Percentiles rank a stretch among this genome's conserved stretches.
phyloP scores from a whole-genome alignment of 2,888 invertebrate genomes.

The Rhimphoctona megacephalus region DNA sequence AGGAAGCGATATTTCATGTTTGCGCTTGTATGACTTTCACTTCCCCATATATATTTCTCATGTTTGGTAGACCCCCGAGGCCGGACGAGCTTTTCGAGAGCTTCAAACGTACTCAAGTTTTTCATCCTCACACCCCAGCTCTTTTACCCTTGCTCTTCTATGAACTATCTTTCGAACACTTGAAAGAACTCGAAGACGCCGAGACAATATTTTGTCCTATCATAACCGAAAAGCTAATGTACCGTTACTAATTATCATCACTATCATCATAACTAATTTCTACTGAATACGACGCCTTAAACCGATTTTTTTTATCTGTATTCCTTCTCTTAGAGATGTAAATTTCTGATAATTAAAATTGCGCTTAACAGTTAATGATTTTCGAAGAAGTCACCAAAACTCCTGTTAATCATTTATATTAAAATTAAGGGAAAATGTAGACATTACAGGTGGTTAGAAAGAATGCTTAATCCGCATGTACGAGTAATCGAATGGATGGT shows the following conservation, averaged over 20 bases:
- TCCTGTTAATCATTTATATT: neutral
- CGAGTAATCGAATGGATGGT: slow-evolving; percentile 4
- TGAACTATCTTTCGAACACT: slow-evolving; percentile 9
- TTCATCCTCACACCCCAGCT: neutral
- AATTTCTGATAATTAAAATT: neutral
- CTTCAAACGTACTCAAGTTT: slow-evolving; percentile 54
- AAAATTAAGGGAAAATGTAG: neutral
- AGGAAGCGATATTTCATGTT: slow-evolving; percentile 67
- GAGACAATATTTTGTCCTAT: slow-evolving; percentile 12
- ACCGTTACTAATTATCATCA: slow-evolving; percentile 27
- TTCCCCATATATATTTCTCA: slow-evolving; percentile 7
- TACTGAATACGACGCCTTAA: neutral
- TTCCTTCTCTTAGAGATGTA: neutral
- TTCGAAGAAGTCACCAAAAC: neutral
- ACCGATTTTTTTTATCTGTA: neutral
- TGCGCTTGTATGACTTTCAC: slow-evolving; percentile 57
- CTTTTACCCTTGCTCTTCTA: neutral
- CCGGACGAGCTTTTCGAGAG: slow-evolving; percentile 52
- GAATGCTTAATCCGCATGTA: neutral
- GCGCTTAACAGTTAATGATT: neutral
- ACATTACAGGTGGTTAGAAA: slow-evolving; percentile 3
- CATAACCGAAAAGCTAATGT: neutral
- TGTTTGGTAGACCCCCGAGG: slow-evolving; percentile 57
- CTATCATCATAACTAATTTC: neutral
- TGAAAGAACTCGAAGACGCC: neutral